Base-by-base conservation (phyloP, 64 coral and sea anemone species). In the Actinia equina region DNA sequence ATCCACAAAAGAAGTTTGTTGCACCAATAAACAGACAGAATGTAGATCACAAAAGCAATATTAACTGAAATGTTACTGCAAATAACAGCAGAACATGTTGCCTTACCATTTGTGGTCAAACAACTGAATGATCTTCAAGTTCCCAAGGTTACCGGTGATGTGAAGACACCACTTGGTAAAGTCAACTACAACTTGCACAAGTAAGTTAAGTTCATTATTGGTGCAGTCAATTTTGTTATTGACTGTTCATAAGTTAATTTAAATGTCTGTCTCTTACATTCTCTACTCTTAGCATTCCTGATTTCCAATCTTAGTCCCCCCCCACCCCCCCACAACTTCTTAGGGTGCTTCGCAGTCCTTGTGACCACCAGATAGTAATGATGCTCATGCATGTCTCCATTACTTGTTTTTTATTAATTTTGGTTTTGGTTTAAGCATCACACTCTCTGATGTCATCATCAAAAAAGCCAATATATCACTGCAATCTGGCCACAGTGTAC, bases 71-170 rank as follows among this genome's bases (percentile, higher is more conserved):
- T 49, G 46, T 49, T 49, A 49, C 46, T 49, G 0, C 25, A 12
- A 15, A 37, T 23, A 3, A 71, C 77, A 92, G 90, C 86, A 20
- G 23, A 92, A 6, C 90, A 87, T 49, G 80, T 56, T 22, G 65
- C 86, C 19, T 80, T 92, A 30, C 90, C 90, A 87, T 92, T 92
- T 82, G n/a, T 92, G 43, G 77, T 86, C 14, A 87, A 82, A 58
- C 71, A 92, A 87, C 77, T 92, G 7, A 71, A 87, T 87, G 77
- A 86, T n/a, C 80, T 92, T 30, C 42, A 27, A 15, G 79, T 92
- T 3, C 90, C 90, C 43, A 59, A 22, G 19, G 19, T 92, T 22
- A 43, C 44, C 14, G 90, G 90, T 44, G 80, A 79, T 13, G 65
- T 83, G 18, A 92, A 92, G 17, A 92, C 90, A 9, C 90, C 85